Evolutionary conservation across 2,797 vertebrate genomes (phyloP).

Genomic region (Potorous gilbertii): DNA sequence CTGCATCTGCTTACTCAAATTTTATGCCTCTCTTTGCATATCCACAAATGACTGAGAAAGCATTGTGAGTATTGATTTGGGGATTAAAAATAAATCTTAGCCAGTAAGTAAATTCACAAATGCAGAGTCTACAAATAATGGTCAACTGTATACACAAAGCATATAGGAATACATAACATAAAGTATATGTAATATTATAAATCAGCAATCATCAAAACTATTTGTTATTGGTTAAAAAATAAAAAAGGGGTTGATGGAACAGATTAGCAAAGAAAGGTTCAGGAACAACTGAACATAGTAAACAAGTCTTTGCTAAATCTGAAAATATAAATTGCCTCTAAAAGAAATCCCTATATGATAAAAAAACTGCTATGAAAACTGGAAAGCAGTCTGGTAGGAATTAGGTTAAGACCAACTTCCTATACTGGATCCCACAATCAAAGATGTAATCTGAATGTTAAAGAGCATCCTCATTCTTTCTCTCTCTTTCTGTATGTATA

Average conservation of each 20-base stretch:
- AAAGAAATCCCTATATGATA: not conserved
- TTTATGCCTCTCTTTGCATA: too few relatives aligned
- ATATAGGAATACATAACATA: not conserved
- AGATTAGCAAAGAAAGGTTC: not conserved
- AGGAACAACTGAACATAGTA: not conserved
- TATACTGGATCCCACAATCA: not conserved
- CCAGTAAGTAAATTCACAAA: not conserved
- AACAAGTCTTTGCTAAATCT: too few relatives aligned
- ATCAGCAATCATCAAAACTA: not conserved
- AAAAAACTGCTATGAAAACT: not conserved
- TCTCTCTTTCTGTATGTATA: too few relatives aligned
- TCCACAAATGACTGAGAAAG: too few relatives aligned
- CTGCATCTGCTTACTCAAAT: too few relatives aligned
- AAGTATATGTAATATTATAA: not conserved
- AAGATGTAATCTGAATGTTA: not conserved
- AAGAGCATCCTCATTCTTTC: not conserved
- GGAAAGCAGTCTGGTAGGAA: not conserved
- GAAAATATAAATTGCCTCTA: too few relatives aligned
- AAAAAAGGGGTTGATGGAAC: not conserved
- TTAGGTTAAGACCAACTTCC: not conserved
- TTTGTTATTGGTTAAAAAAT: not conserved
- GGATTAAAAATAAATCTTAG: too few relatives aligned
- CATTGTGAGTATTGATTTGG: too few relatives aligned
- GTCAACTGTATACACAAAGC: not conserved
- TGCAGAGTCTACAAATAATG: not conserved